A percentile compares a stretch with the other conserved stretches of the same genome.
Conservation (phyloP, 2,797 vertebrate species). For the Novumbra hubbsi region DNA sequence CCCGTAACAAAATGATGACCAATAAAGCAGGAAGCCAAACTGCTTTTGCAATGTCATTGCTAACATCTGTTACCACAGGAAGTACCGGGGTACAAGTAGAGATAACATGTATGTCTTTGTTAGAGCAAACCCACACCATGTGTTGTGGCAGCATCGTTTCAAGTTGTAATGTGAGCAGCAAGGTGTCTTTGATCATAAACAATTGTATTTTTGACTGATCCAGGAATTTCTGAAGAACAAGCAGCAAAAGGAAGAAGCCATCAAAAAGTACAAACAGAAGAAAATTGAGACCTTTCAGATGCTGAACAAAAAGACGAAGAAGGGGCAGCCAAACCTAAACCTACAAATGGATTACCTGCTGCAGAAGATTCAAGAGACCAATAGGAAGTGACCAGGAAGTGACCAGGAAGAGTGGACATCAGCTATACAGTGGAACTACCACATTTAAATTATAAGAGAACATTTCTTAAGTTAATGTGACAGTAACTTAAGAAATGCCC, state of each 20-base stretch:
- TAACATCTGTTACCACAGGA: too few species aligned
- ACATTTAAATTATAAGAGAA: not conserved
- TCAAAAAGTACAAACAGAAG: conserved; percentile 85
- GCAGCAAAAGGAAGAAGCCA: conserved; percentile 83
- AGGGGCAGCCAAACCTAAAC: conserved; percentile 94
- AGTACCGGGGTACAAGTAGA: too few species aligned
- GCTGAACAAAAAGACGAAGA: conserved; percentile 90
- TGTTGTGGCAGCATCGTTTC: too few species aligned
- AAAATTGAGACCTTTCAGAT: conserved; percentile 88
- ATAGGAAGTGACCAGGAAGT: conserved; percentile 62
- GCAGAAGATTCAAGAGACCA: conserved; percentile 84
- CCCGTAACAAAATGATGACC: too few species aligned
- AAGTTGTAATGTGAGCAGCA: not conserved
- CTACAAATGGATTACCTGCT: conserved; percentile 93
- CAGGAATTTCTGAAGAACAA: conserved; percentile 83
- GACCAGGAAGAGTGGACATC: conserved; percentile 19
- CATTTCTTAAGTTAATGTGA: too few species aligned
- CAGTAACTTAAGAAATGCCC: too few species aligned
- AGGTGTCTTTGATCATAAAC: not conserved
- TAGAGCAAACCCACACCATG: too few species aligned
- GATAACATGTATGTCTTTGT: too few species aligned
- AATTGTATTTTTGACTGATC: conserved; percentile 7
- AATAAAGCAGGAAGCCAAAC: too few species aligned
- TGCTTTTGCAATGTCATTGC: too few species aligned
- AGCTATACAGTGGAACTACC: not conserved